Evolutionary conservation across 64 coral and sea anemone genomes (phyloP).

Genomic region (Hydrozoanthus tunicans): DNA sequence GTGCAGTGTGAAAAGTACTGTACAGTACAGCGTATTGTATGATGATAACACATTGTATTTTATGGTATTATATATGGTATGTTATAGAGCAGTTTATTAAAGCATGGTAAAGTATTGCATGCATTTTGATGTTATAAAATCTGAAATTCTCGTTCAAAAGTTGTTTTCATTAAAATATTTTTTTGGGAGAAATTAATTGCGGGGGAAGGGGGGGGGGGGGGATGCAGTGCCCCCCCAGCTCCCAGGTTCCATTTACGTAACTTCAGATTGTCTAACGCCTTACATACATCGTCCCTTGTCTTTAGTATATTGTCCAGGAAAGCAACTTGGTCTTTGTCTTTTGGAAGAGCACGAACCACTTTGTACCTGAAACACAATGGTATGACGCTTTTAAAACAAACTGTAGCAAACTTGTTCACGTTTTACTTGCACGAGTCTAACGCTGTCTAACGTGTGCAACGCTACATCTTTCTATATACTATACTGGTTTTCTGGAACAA

Average conservation of each 20-base stretch:
- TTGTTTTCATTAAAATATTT: no score
- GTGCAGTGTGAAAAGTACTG: not conserved
- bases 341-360: constrained; percentile 61
- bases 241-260: not conserved
- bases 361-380: constrained; percentile 57
- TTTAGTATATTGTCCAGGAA: constrained; percentile 82
- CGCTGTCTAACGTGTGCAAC: no score
- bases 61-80: no score
- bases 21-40: not conserved
- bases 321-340: constrained; percentile 54
- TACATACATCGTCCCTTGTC: constrained; percentile 64
- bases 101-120: not conserved
- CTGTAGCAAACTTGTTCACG: no score
- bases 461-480: not conserved
- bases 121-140: not conserved
- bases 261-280: not conserved
- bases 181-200: no score
- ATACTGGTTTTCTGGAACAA: not conserved
- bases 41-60: no score
- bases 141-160: not conserved
- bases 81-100: not conserved
- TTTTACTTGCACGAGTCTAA: not conserved
- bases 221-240: not conserved
- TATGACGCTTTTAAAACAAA: no score
- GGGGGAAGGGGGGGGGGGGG: no score